Base-by-base conservation (phyloP, 2,888 invertebrate species). In the Frankliniella intonsa region DNA sequence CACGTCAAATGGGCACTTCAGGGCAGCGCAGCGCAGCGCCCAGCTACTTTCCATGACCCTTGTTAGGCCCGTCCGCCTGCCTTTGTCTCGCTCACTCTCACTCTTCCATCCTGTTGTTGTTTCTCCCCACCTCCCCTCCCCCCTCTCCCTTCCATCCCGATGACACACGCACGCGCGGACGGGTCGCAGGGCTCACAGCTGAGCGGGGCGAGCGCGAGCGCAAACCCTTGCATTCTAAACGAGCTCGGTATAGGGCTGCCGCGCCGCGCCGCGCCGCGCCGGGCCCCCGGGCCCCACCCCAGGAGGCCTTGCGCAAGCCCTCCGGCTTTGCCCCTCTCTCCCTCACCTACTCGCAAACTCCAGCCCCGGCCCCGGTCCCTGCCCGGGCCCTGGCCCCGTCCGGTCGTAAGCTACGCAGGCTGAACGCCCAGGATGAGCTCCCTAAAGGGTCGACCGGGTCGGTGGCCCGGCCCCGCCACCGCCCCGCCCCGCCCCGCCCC, bases 361-460 rank as follows among this genome's bases (percentile, higher is more conserved):
- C 38, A 38, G 38, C 38, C 38, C 55, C 14, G 55, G 55, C 55
- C 14, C 17, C n/a, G n/a, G 19, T 7, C 55, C 55, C 55, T 1
- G 55, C 14, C 55, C 55, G 51, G 12, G 22, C 69, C 69, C 22
- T 22, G 69, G 69, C 69, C 69, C 69, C 17, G 55, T 5, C 55
- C 55, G 55, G 55, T 55, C 55, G 55, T 76, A 76, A 76, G 69
- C 69, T 76, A 76, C 22, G 69, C 19, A 25, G 25, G 69, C 69
- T 25, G 69, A 76, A 12, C 69, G 69, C 12, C 69, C 69, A 12
- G 69, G 69, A 76, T 25, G 69, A 76, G 69, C 69, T 76, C 69
- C 69, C 69, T 76, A 76, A 76, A 25, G 25, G 69, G 69, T 25
- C 69, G 69, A 25, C n/a, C 69, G 8, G 55, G 55, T 17, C 55